A percentile compares a stretch with the other conserved stretches of the same genome.
Conservation (phyloP, 1,140 invertebrate genomes). For the Macrobrachium rosenbergii region DNA sequence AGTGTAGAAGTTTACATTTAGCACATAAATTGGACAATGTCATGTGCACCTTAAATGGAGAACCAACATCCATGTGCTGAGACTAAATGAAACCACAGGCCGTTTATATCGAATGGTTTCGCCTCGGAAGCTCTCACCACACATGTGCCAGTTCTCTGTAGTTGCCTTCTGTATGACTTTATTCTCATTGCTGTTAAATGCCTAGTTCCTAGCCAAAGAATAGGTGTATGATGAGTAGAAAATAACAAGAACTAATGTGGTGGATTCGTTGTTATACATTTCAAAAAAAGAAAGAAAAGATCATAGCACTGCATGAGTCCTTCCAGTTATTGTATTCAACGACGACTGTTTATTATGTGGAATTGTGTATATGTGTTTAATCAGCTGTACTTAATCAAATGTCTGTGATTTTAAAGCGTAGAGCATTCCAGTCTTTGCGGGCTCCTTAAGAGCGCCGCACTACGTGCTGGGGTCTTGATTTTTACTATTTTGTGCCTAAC, state of each 20-base stretch:
- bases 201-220: slow-evolving; percentile 66
- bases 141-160: slow-evolving; percentile 39
- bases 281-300: slow-evolving; percentile 35
- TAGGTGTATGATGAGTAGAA: slow-evolving; percentile 56
- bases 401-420: slow-evolving; percentile 62
- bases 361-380: slow-evolving; percentile 36
- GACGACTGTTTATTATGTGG: slow-evolving; percentile 19
- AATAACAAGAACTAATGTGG: slow-evolving; percentile 35
- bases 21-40: slow-evolving; percentile 66
- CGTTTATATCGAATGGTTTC: not conserved
- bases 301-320: slow-evolving; percentile 58
- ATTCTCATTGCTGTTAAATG: slow-evolving; percentile 52
- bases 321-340: slow-evolving; percentile 51
- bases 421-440: slow-evolving; percentile 49
- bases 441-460: not conserved
- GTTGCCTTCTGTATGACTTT: slow-evolving; percentile 54
- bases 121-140: slow-evolving; percentile 16
- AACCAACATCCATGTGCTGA: slow-evolving; percentile 66
- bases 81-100: not conserved
- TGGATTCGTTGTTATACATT: slow-evolving; percentile 54
- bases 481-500: slow-evolving; percentile 49
- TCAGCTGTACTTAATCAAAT: slow-evolving; percentile 58
- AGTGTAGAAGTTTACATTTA: slow-evolving; percentile 65
- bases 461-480: slow-evolving; percentile 12
- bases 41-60: slow-evolving; percentile 65